phyloP scores from a whole-genome alignment of 1,140 invertebrate species.

The Eufriesea mexicana region DNA sequence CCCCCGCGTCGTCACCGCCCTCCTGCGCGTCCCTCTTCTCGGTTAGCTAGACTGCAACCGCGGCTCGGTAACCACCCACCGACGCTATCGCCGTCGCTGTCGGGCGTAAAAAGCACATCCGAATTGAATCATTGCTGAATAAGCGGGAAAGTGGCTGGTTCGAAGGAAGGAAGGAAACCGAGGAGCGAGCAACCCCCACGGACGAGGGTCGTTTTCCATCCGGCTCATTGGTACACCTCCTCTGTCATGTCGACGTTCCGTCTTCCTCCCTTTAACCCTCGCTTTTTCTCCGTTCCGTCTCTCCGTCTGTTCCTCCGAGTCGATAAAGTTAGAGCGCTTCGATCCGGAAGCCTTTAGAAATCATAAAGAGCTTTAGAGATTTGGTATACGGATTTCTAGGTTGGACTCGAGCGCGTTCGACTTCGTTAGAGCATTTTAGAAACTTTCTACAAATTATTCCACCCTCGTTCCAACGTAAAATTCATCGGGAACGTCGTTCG shows the following conservation, averaged over 20 bases:
- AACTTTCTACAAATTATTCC: too few relatives aligned
- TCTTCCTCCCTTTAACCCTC: constrained; percentile 19
- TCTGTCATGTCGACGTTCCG: constrained; percentile 55
- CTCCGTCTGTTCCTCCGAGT: not conserved
- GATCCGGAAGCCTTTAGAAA: constrained; percentile 48
- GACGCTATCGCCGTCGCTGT: constrained; percentile 63
- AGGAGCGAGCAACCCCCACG: constrained; percentile 52
- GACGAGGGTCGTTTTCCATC: constrained; percentile 67
- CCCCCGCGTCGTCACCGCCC: constrained; percentile 35
- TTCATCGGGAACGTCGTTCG: too few relatives aligned
- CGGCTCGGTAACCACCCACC: constrained; percentile 77
- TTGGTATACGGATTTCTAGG: constrained; percentile 19
- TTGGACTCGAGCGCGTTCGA: too few relatives aligned
- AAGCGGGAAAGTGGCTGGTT: constrained; percentile 80
- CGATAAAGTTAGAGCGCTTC: constrained; percentile 31
- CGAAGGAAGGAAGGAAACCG: constrained; percentile 66
- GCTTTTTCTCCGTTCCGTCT: not conserved
- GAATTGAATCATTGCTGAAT: constrained; percentile 84
- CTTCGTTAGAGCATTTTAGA: too few relatives aligned
- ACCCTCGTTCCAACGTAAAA: too few relatives aligned
- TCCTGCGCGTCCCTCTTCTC: constrained; percentile 64
- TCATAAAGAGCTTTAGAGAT: constrained; percentile 47
- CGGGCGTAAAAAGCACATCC: constrained; percentile 82
- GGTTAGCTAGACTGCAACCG: constrained; percentile 65
- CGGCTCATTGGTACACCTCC: constrained; percentile 65